Percentiles rank a stretch among this genome's conserved stretches.
Evolutionary conservation across 2,113 vertebrate species (phyloP).

Genomic region (Paradisaea rubra): DNA sequence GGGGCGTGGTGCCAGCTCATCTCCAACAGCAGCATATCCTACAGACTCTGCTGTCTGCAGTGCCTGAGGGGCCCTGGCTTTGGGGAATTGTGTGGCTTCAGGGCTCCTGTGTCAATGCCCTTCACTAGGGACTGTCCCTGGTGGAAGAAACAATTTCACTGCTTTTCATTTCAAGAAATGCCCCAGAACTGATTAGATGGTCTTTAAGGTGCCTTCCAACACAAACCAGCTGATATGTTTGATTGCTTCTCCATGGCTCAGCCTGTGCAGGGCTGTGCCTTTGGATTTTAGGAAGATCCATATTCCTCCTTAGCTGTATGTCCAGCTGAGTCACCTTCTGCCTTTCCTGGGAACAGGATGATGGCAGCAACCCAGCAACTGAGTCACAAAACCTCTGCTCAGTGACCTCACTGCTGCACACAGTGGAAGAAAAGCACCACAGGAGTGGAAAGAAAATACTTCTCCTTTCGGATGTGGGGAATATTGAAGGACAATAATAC

Average conservation of each 20-base stretch:
- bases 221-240: not conserved
- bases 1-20: not conserved
- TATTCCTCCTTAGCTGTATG: not conserved
- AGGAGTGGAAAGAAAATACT: not conserved
- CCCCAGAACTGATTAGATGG: not conserved
- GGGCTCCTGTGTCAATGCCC: not conserved
- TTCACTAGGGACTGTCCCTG: not conserved
- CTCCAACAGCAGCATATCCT: fast-evolving
- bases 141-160: not conserved
- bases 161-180: not conserved
- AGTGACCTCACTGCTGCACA: not conserved
- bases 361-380: not conserved
- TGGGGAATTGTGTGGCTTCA: not conserved
- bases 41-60: not conserved
- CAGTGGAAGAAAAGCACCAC: not conserved
- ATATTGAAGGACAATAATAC: not conserved
- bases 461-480: not conserved
- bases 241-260: not conserved
- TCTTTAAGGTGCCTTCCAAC: not conserved
- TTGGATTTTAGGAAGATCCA: not conserved
- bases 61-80: not conserved
- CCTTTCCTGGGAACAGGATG: not conserved
- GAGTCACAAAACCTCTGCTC: not conserved
- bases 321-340: not conserved
- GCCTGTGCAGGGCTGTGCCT: not conserved